Conservation (phyloP, 2,888 invertebrate genomes). For the Invenusta paracnida region DNA sequence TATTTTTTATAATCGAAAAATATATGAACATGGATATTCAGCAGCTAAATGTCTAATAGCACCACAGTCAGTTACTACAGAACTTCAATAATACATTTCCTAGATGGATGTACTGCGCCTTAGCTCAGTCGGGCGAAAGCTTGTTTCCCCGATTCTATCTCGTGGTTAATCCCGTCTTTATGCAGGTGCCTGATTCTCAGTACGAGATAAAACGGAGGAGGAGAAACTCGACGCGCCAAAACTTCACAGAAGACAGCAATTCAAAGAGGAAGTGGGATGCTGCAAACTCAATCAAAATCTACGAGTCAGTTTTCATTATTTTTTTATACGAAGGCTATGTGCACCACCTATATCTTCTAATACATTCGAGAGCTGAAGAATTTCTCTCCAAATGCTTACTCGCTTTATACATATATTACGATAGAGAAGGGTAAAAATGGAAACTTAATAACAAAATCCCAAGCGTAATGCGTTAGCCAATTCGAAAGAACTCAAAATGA, state of each 20-base stretch:
- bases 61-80: too few relatives aligned
- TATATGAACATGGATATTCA: too few relatives aligned
- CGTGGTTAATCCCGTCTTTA: background rate
- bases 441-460: constrained; percentile 22
- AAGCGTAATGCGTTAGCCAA: constrained; percentile 3
- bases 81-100: too few relatives aligned
- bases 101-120: too few relatives aligned
- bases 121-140: background rate
- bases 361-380: too few relatives aligned
- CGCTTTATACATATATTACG: too few relatives aligned
- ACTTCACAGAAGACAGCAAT: background rate
- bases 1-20: too few relatives aligned
- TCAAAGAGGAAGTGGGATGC: background rate
- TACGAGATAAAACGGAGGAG: background rate
- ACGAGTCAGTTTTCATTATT: background rate
- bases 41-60: too few relatives aligned
- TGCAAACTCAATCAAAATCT: constrained; percentile 13
- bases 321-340: background rate
- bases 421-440: constrained; percentile 10
- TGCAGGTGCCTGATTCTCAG: constrained; percentile 24
- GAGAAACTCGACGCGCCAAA: background rate
- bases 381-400: too few relatives aligned
- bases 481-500: background rate
- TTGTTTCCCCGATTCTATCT: constrained; percentile 1
- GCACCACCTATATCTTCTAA: background rate